Evolutionary conservation across 2,888 invertebrate species (phyloP).

Genomic region (Gisinianus flammeolus): DNA sequence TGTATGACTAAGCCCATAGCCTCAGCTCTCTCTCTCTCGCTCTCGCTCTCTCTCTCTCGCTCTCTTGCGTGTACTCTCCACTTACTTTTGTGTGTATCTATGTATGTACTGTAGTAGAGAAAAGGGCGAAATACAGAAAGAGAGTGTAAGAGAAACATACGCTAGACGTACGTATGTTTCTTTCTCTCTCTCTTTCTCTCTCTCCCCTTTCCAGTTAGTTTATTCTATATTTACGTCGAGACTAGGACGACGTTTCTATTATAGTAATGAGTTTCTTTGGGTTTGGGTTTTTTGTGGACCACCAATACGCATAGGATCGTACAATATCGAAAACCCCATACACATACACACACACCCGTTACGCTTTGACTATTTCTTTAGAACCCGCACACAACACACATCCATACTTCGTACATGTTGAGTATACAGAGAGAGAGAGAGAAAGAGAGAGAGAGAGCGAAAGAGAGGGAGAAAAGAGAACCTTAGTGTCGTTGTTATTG

Average conservation of each 20-base stretch:
- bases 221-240: constrained; percentile 4
- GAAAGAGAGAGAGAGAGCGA: too few relatives aligned
- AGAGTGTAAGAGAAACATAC: neutral
- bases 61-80: neutral
- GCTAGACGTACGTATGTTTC: neutral
- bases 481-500: too few relatives aligned
- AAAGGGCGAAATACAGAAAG: neutral
- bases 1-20: too few relatives aligned
- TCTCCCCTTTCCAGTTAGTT: neutral
- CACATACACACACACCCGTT: neutral
- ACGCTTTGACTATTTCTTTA: neutral
- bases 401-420: too few relatives aligned
- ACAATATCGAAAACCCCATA: neutral
- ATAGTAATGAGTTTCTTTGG: constrained; percentile 11
- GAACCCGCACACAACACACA: too few relatives aligned
- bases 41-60: neutral
- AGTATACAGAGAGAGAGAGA: too few relatives aligned
- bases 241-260: neutral
- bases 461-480: too few relatives aligned
- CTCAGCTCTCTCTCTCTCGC: neutral
- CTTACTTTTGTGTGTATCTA: neutral
- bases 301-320: neutral
- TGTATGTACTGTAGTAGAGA: neutral
- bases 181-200: neutral
- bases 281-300: neutral